These are phyloP conservation scores for Hirundichthys speculiger DNA, from an alignment of 2,113 vertebrate genomes.

Conservation along the genomic window DNA sequence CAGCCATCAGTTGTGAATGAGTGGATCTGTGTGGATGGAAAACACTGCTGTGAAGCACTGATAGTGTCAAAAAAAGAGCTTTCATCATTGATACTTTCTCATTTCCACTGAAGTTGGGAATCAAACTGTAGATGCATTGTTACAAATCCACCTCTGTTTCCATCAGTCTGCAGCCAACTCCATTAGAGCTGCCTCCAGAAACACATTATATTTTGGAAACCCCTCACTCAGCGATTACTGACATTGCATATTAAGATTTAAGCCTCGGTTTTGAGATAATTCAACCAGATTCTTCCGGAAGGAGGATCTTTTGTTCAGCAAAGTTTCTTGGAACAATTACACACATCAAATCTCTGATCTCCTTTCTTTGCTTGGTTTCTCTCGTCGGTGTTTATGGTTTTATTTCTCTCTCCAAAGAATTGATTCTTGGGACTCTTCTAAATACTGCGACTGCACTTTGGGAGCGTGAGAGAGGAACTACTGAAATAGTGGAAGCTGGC, in stretches of 20 bases:
- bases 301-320: background rate
- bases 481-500: too few relatives aligned
- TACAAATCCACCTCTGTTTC: slow-evolving; percentile 32
- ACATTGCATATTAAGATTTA: slow-evolving; percentile 39
- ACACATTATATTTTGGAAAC: slow-evolving; percentile 13
- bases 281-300: slow-evolving; percentile 1
- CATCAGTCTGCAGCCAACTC: slow-evolving; percentile 21
- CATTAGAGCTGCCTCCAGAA: slow-evolving; percentile 38
- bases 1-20: slow-evolving; percentile 20
- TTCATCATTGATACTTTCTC: slow-evolving; percentile 16
- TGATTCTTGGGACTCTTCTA: slow-evolving; percentile 46
- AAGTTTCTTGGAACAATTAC: slow-evolving; percentile 50
- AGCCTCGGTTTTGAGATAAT: slow-evolving; percentile 31
- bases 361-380: background rate
- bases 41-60: background rate
- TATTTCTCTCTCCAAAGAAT: slow-evolving; percentile 28
- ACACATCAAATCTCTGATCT: slow-evolving; percentile 18
- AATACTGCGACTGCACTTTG: slow-evolving; percentile 25
- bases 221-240: slow-evolving; percentile 36
- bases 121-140: slow-evolving; percentile 38
- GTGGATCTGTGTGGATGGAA: slow-evolving; percentile 23
- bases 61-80: background rate
- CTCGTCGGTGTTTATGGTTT: slow-evolving; percentile 19
- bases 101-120: slow-evolving; percentile 9
- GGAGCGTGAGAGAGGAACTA: slow-evolving; percentile 34